Evolutionary conservation across 2,113 vertebrate genomes (phyloP), one percentile per base, ranked within the genome.

Genomic region (Steatornis caripensis): DNA sequence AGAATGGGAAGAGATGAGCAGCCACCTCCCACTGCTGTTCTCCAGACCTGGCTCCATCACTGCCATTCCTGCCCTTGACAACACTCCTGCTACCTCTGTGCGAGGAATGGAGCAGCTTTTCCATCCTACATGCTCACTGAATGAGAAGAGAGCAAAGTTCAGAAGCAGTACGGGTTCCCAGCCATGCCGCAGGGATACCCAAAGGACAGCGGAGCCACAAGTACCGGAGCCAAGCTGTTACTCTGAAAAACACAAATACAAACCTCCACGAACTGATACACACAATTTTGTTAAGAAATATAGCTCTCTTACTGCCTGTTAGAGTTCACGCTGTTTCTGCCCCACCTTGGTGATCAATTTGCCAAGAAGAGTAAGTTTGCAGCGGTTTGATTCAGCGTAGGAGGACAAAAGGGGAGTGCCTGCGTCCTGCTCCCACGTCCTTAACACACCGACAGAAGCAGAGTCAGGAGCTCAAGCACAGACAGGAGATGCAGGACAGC

Each of bases 151-250:
- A 72, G 32, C 29, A 20, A 78, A 91, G 55, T 58, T 89, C 45
- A 84, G 55, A 24, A 54, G 55, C 55, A 53, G 43, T 22, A 70
- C 2, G 10, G 87, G 46, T 21, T 78, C 54, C 76, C 37, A 29
- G 29, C 9, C 19, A 5, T 11, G 2, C 15, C 1, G 1, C 80
- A 62, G 32, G 27, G 39, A 87, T 54, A 61, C n/a, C 54, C 45
- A 16, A 0, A 1, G 36, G 39, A 64, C 7, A 41, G 66, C 0
- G 0, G 51, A 75, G 61, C 70, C 0, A 0, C 36, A 43, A 36
- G 30, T 7, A 74, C 13, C 19, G 0, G 1, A 46, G 34, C 43
- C 43, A 49, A 85, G 60, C 62, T 23, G 22, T 64, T 75, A 48
- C 61, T 37, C 53, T 61, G 62, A 58, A 85, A 94, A 74, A 55